These are phyloP conservation scores for Amblyopsis rosae DNA, from an alignment of 2,113 vertebrate genomes.

Conservation along the genomic window DNA sequence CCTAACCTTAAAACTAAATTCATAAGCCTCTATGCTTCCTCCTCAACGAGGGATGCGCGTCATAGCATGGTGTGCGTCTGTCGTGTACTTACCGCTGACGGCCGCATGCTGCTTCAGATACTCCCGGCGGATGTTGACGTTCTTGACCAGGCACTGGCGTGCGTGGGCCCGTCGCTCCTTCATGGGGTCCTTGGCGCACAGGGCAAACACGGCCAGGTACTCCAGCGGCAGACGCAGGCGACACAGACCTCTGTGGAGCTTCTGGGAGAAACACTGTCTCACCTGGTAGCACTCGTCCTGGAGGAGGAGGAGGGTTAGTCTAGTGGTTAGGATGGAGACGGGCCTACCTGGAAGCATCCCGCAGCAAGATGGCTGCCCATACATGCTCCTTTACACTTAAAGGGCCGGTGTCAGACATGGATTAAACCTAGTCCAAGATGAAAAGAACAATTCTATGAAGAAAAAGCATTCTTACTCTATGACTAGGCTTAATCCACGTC, in stretches of 20 bases:
- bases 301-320: not conserved
- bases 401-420: too few species aligned
- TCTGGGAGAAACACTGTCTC: conserved; percentile 95
- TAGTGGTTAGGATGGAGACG: too few species aligned
- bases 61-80: not conserved
- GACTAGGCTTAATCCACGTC: too few species aligned
- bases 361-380: too few species aligned
- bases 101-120: conserved; percentile 98
- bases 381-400: too few species aligned
- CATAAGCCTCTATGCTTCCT: not conserved
- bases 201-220: conserved; percentile 95
- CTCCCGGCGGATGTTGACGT: conserved; percentile 94
- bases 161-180: conserved; percentile 97
- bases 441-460: too few species aligned
- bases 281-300: conserved; percentile 99
- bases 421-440: too few species aligned
- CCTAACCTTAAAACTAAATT: not conserved
- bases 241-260: conserved; percentile 95
- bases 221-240: conserved; percentile 93
- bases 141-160: conserved; percentile 96
- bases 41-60: too few species aligned
- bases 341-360: too few species aligned
- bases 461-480: too few species aligned
- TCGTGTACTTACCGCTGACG: conserved; percentile 83
- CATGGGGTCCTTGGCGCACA: conserved; percentile 97